Evolutionary conservation across 1,140 invertebrate species (phyloP), one percentile per base, ranked within the genome.

Genomic region (Camponotus pennsylvanicus): DNA sequence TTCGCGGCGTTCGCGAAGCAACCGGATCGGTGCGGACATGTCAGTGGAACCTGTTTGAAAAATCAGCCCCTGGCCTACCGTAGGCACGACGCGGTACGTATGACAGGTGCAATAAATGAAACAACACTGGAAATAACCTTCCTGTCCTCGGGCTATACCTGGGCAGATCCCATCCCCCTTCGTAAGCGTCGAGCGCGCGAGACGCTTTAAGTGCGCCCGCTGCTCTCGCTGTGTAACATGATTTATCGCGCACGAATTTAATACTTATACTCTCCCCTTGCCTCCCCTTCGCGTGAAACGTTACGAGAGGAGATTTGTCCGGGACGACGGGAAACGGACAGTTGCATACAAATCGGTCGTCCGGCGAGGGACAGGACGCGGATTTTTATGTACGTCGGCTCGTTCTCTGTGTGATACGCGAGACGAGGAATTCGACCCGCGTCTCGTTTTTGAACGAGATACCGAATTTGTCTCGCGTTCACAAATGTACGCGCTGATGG

Each of bases 1-100:
- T 96, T 94, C 88, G 92, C 93, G 42, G 95, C 95, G 2, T 96
- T 96, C 86, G 93, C 89, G n/a, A 94, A 87, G 52, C 96, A 96
- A 88, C 92, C 92, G 4, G 92, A 95, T 69, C 89, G 95, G 71
- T 96, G 96, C 75, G 88, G 86, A 67, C 88, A 90, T 21, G 91
- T 93, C 4, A 91, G 89, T 63, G 94, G 94, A 37, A 93, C 94
- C 45, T 96, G 96, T 92, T 92, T 96, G 67, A 90, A 93, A 63
- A 95, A 96, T 89, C 95, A 96, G 87, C 95, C 95, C 0, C 88
- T 93, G 37, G 89, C 95, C 59, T 91, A 95, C 69, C 95, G 95
- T 94, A 86, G 89, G 77, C 91, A 93, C 71, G 95, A 96, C 89
- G 91, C 83, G 89, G 94, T 94, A 91, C 82, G 86, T 90, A 88